Evolutionary conservation across 2,888 invertebrate species (phyloP).

Genomic region (Polydrusus tereticollis): DNA sequence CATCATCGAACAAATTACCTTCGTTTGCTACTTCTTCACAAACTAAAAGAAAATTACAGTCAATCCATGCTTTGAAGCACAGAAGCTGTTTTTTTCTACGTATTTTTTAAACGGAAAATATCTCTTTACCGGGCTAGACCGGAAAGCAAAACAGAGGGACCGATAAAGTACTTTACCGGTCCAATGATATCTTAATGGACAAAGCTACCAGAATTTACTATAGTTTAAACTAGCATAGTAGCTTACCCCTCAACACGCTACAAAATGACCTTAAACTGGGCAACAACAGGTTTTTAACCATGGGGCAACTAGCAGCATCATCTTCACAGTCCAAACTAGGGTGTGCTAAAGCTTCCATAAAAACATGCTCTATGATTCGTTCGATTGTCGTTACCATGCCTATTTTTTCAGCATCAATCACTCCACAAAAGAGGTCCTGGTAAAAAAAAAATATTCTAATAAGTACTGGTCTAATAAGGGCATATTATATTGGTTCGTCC

Average conservation of each 20-base stretch:
- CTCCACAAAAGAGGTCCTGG: constrained; percentile 79
- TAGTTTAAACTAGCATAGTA: neutral
- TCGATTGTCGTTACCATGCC: constrained; percentile 90
- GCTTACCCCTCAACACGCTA: constrained; percentile 84
- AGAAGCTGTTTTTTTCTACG: no score
- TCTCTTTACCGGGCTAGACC: no score
- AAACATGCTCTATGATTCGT: constrained; percentile 88
- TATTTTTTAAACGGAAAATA: no score
- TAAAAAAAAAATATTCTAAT: constrained; percentile 38
- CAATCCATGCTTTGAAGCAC: no score
- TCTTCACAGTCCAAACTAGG: constrained; percentile 86
- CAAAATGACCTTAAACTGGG: constrained; percentile 89
- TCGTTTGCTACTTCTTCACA: constrained; percentile 89
- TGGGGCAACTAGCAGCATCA: constrained; percentile 82
- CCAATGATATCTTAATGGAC: no score
- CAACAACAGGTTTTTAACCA: constrained; percentile 86
- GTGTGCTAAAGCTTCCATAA: constrained; percentile 90
- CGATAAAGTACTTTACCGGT: no score
- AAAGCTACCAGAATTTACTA: no score
- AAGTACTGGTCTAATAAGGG: no score
- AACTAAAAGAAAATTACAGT: constrained; percentile 67
- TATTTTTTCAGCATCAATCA: constrained; percentile 82
- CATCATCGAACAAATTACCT: constrained; percentile 83
- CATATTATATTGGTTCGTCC: no score
- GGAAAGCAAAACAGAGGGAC: no score